A percentile compares a stretch with the other conserved stretches of the same genome.
These are phyloP conservation scores for Paramuricea clavata DNA, from an alignment of 92 coral and sea anemone species.

Conservation along the genomic window DNA sequence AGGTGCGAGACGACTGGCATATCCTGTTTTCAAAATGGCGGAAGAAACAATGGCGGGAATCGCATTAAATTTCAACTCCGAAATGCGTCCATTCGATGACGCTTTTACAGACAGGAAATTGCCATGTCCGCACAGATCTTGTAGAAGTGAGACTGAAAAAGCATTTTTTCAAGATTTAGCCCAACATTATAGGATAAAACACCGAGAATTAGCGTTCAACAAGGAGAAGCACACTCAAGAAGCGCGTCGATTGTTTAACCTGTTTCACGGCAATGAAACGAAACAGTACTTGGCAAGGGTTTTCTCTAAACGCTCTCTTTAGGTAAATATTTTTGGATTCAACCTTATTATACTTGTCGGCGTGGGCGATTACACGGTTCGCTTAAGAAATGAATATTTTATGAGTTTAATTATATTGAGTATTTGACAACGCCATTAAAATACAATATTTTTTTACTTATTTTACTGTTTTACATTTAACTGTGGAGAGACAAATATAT, in stretches of 20 bases:
- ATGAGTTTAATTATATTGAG: not conserved
- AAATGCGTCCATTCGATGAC: not conserved
- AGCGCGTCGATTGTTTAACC: constrained; percentile 17
- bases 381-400: not conserved
- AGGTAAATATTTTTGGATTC: not conserved
- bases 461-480: constrained; percentile 5
- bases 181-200: constrained; percentile 10
- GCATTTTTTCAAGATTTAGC: constrained; percentile 23
- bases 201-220: constrained; percentile 5
- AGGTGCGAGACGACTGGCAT: not conserved
- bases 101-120: not conserved
- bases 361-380: too few species aligned
- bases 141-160: constrained; percentile 1
- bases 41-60: not conserved
- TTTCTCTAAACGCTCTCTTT: not conserved
- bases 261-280: constrained; percentile 15
- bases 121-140: constrained; percentile 7
- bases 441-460: too few species aligned
- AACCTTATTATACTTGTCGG: too few species aligned
- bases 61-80: not conserved
- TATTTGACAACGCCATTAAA: too few species aligned
- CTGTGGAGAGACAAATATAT: not conserved
- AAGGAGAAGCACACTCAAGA: constrained; percentile 18
- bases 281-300: constrained; percentile 7
- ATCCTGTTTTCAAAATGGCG: too few species aligned